Evolutionary conservation across 1,140 invertebrate species (phyloP), one percentile per base, ranked within the genome.

Genomic region (Planococcus citri): DNA sequence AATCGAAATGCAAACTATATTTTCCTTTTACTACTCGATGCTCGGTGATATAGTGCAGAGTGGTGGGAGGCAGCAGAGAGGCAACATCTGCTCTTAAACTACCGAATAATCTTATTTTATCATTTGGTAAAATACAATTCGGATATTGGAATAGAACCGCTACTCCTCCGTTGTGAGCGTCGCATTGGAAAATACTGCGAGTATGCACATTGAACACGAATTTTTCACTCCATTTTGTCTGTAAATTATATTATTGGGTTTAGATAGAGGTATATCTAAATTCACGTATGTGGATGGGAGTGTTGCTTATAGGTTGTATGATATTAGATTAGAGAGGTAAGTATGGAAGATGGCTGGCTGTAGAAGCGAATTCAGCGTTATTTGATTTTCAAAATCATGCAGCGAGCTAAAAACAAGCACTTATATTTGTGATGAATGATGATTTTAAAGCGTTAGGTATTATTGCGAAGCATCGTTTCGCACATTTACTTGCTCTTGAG

Each of bases 191-290:
- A 69, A 92, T 87, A 64, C 88, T 90, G 9, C 85, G 82, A 0
- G 88, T 87, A 76, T 89, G 86, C 0, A 92, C 88, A 75, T 90
- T 91, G 74, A 92, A 85, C 8, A 89, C 87, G 74, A 88, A 92
- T 75, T 90, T 85, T 68, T 89, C 85, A 24, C 88, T 90, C 87
- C 88, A 90, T 68, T 88, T 85, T 24, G 88, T 88, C 86, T 89
- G 78, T 0, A 82, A 79, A 67, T 68, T 33, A 68, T 22, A 33
- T 6, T 20, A n/a, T n/a, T n/a, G 38, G 21, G n/a, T n/a, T 4
- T 70, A 64, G 0, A 20, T 29, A 10, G 22, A n/a, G n/a, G n/a
- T n/a, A n/a, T n/a, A n/a, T n/a, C n/a, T n/a, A n/a, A n/a, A n/a
- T 12, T 10, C 10, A 51, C n/a, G n/a, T n/a, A 51, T n/a, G n/a